phyloP scores from a whole-genome alignment of 2,888 invertebrate species.

The Netelia fuscicornis region DNA sequence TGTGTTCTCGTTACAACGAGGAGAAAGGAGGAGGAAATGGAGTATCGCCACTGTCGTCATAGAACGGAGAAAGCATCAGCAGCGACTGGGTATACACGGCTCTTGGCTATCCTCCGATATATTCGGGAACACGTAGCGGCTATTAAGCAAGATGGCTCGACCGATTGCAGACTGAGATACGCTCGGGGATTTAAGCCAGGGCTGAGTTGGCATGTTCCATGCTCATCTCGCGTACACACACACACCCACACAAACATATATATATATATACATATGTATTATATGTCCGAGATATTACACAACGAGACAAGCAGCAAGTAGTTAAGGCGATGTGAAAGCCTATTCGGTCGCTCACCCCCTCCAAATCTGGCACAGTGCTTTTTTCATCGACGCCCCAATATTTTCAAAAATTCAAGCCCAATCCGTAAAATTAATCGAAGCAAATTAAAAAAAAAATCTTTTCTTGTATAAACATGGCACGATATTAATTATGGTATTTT shows the following conservation, averaged over 20 bases:
- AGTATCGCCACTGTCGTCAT: slow-evolving; percentile 41
- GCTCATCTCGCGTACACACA: not conserved
- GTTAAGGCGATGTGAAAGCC: not conserved
- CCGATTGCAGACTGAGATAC: slow-evolving; percentile 77
- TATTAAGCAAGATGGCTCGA: slow-evolving; percentile 79
- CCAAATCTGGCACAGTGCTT: slow-evolving; percentile 13
- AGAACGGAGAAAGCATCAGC: slow-evolving; percentile 58
- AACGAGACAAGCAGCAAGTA: slow-evolving; percentile 5
- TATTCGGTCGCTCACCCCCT: not conserved
- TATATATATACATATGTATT: not conserved
- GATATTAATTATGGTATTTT: too few species aligned
- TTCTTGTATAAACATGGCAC: too few species aligned
- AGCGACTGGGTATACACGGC: slow-evolving; percentile 23
- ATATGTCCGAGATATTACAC: slow-evolving; percentile 56
- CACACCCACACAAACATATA: not conserved
- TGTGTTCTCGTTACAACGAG: slow-evolving; percentile 13
- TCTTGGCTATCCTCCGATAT: slow-evolving; percentile 71
- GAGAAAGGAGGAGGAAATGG: not conserved
- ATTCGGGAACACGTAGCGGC: slow-evolving; percentile 83
- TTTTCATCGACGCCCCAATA: not conserved
- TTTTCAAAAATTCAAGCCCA: too few species aligned
- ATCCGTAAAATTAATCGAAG: too few species aligned
- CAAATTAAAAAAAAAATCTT: too few species aligned
- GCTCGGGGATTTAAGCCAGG: slow-evolving; percentile 75
- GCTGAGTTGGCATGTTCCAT: slow-evolving; percentile 78